Evolutionary conservation across 2,797 vertebrate genomes (phyloP).

Genomic region (Esox masquinongy): DNA sequence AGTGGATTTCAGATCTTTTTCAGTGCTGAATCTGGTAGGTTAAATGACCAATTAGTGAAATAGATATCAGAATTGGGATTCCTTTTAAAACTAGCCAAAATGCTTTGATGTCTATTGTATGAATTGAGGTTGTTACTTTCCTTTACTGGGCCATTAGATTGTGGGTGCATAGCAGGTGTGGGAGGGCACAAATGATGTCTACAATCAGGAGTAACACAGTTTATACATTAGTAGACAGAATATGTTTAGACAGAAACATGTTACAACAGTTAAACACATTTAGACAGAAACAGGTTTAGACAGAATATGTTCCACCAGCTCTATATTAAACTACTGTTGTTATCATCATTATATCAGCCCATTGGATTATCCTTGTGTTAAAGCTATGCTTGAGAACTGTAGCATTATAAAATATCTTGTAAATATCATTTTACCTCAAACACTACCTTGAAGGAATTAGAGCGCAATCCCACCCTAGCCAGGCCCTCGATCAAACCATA

Average conservation of each 20-base stretch:
- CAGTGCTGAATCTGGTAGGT: not conserved
- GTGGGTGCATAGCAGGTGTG: not conserved
- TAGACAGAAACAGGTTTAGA: too few relatives aligned
- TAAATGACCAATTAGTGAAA: too few relatives aligned
- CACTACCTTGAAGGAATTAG: not conserved
- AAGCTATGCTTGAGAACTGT: not conserved
- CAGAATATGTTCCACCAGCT: not conserved
- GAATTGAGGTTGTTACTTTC: not conserved
- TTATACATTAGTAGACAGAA: not conserved
- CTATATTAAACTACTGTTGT: not conserved
- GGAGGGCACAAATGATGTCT: not conserved
- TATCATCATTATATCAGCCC: not conserved
- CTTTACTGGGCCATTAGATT: not conserved
- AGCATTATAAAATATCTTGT: not conserved
- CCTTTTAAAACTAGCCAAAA: not conserved
- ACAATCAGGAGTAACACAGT: not conserved
- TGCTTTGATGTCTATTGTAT: not conserved
- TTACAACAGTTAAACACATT: too few relatives aligned
- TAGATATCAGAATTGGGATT: too few relatives aligned
- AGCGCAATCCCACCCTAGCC: not conserved
- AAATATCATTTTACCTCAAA: not conserved
- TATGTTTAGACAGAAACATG: too few relatives aligned
- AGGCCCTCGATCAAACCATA: not conserved
- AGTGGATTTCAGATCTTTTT: too few relatives aligned
- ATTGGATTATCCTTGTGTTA: not conserved